Evolutionary conservation across 2,113 vertebrate genomes (phyloP).

Genomic region (Eulacestoma nigropectus): DNA sequence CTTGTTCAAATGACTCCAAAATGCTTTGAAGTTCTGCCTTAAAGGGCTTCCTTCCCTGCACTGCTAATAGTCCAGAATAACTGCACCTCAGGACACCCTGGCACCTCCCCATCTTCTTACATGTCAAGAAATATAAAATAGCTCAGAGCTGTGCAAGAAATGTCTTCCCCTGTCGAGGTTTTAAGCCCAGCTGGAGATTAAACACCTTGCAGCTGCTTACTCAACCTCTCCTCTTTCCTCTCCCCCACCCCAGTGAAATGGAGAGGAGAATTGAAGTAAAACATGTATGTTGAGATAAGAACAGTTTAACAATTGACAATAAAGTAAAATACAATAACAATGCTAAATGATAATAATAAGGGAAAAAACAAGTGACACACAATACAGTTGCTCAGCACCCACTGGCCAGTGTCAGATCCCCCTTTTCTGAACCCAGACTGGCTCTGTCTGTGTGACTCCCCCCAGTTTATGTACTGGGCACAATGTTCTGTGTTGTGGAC

Average conservation of each 20-base stretch:
- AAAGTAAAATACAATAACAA: not conserved
- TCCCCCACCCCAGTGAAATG: not conserved
- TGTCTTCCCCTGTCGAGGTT: not conserved
- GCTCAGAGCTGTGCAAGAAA: not conserved
- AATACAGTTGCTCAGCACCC: not conserved
- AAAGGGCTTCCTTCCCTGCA: not conserved
- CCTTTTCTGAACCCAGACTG: not conserved
- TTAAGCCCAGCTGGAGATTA: not conserved
- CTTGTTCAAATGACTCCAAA: not conserved
- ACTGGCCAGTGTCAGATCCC: too few relatives aligned
- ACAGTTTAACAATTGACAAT: not conserved
- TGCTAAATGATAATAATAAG: not conserved
- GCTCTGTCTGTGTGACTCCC: not conserved
- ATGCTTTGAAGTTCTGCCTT: not conserved
- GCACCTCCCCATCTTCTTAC: not conserved
- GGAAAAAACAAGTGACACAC: not conserved
- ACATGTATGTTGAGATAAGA: not conserved
- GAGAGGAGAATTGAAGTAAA: not conserved
- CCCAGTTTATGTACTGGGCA: not conserved
- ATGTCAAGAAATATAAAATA: not conserved
- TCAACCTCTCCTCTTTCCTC: not conserved
- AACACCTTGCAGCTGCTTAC: not conserved
- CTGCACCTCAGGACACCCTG: not conserved
- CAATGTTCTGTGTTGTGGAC: fast-evolving
- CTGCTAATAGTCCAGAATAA: not conserved